Percentiles rank a stretch among this genome's conserved stretches.
These are phyloP conservation scores for Sebastes melanostomus DNA, from an alignment of 2,797 vertebrate species.

Conservation along the genomic window DNA sequence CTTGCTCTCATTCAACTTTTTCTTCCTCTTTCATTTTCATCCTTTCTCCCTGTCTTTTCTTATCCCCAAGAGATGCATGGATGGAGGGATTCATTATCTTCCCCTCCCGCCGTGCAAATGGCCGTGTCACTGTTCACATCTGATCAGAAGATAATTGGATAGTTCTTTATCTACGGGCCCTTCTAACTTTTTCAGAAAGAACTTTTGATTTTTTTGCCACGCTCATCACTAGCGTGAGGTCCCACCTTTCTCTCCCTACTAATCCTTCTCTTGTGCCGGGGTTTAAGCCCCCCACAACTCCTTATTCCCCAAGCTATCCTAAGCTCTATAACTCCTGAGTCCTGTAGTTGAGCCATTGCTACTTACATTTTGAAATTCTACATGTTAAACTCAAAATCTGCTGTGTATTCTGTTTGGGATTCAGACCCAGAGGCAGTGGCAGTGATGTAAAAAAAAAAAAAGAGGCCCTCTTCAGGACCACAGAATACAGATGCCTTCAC, in stretches of 20 bases:
- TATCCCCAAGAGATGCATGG: slow-evolving; percentile 21
- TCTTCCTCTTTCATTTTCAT: neutral
- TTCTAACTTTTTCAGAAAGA: slow-evolving; percentile 43
- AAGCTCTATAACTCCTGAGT: neutral
- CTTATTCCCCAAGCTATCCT: neutral
- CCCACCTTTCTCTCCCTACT: neutral
- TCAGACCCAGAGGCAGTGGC: neutral
- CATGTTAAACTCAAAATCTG: neutral
- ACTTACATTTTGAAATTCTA: neutral
- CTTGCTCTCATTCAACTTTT: slow-evolving; percentile 4
- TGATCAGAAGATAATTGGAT: slow-evolving; percentile 66
- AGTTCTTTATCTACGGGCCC: slow-evolving; percentile 46
- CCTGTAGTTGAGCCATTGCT: neutral
- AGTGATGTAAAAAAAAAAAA: neutral
- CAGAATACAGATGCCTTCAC: slow-evolving; percentile 30
- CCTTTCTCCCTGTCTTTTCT: neutral
- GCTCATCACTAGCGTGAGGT: slow-evolving; percentile 28
- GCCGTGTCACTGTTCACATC: slow-evolving; percentile 45
- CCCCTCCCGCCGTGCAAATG: slow-evolving; percentile 45
- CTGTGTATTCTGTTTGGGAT: neutral
- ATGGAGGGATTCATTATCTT: slow-evolving; percentile 53
- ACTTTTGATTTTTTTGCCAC: slow-evolving; percentile 34
- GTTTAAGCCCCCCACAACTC: neutral
- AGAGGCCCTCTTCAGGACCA: neutral
- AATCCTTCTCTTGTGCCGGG: neutral